Base-by-base conservation (phyloP, 2,113 vertebrate species). In the Platichthys stellatus region DNA sequence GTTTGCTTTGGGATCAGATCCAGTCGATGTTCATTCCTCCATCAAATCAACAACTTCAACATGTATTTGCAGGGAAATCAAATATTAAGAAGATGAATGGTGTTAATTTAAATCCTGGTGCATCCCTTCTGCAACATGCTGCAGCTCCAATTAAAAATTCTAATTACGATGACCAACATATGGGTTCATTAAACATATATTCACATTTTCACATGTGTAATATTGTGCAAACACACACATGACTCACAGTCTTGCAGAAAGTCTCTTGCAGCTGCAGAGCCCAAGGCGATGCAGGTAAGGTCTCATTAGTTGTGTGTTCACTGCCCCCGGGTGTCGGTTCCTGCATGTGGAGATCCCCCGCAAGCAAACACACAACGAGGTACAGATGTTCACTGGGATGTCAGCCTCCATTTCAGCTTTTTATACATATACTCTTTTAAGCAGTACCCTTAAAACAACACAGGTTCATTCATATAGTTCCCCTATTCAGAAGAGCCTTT, bases 241-340 rank as follows among this genome's bases (percentile, higher is more conserved):
- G 67, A 76, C 51, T 87, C 31, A 31, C 6, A 31, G 31, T 31
- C 31, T 31, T 73, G 71, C 45, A 57, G 28, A 28, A 54, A 67
- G 24, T 45, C 40, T 71, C n/a, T 1, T 40, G 21, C 61, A 74
- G 60, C 47, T 49, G 38, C 53, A 63, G 23, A 60, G 51, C 83
- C 72, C 26, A 2, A 51, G 74, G 81, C 66, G 14, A 24, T 20
- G 65, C 21, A 68, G 72, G 78, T 76, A 63, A 53, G 26, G 62
- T 58, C 74, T 86, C 85, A 90, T 87, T 84, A 89, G 47, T 51
- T 72, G 43, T 67, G 65, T 78, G 24, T 66, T 72, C 73, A 65
- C 24, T 7, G 20, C 20, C 56, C 56, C 35, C 23, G 35, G n/a
- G 69, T 66, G 68, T n/a, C 47, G 43, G 1, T 62, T 68, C 71